phyloP scores from a whole-genome alignment of 2,113 vertebrate species.

The Pollachius pollachius region DNA sequence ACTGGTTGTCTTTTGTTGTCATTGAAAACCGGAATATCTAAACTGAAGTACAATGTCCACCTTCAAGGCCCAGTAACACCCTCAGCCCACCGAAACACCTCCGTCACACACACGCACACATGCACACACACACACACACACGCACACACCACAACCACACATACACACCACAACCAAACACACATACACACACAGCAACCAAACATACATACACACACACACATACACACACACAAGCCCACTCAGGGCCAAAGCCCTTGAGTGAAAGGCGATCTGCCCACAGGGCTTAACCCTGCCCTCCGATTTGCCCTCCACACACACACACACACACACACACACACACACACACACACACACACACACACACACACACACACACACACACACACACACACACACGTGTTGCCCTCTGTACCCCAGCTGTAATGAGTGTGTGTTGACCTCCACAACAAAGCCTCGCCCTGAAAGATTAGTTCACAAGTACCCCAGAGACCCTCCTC shows the following conservation, averaged over 20 bases:
- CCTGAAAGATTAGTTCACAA: slow-evolving; percentile 71
- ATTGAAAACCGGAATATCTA: too few species aligned
- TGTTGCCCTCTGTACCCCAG: slow-evolving; percentile 62
- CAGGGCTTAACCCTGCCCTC: slow-evolving; percentile 59
- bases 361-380: slow-evolving; percentile 33
- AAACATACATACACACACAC: not conserved
- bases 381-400: slow-evolving; percentile 31
- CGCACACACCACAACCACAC: not conserved
- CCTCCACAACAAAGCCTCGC: slow-evolving; percentile 68
- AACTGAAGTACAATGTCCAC: too few species aligned
- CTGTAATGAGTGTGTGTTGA: slow-evolving; percentile 71
- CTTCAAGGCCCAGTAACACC: too few species aligned
- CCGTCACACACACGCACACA: not conserved
- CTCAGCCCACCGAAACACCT: too few species aligned
- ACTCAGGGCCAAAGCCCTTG: slow-evolving; percentile 52
- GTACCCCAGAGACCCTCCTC: slow-evolving; percentile 61
- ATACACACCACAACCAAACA: not conserved
- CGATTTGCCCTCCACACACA: slow-evolving; percentile 69
- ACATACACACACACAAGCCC: not conserved
- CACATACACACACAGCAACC: too few species aligned
- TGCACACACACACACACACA: too few species aligned
- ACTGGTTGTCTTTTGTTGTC: too few species aligned
- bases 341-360: slow-evolving; percentile 28
- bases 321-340: slow-evolving; percentile 22
- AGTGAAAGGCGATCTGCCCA: slow-evolving; percentile 72